Base-by-base conservation (phyloP, 2,888 invertebrate genomes). In the Hypomecis punctinalis region DNA sequence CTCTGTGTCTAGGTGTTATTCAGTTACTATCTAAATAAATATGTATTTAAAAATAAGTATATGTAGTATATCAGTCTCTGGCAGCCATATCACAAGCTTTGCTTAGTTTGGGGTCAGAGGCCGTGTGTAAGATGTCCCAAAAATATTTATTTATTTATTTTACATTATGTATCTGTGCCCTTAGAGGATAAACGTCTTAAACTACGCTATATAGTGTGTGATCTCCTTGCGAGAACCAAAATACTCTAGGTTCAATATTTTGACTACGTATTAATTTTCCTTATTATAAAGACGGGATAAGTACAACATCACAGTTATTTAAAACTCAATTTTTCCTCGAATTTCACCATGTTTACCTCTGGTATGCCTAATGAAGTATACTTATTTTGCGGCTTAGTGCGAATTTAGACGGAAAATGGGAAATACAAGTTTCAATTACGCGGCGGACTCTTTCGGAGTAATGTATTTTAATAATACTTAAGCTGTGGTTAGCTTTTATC, bases 381-480 rank as follows among this genome's bases (percentile, higher is more conserved):
- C 61, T 61, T 61, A 40, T 46, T 11, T 61, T 54, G 49, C 43
- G 48, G 49, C 55, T 61, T 61, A 61, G 61, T 54, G 43, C n/a
- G n/a, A 55, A 61, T 61, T 61, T 61, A 37, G 37, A 55, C 43
- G 33, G 61, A 61, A 61, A 49, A 61, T 61, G 54, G 35, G 33
- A 61, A 43, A 61, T 43, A 54, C 42, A 61, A 54, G 47, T 54
- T 61, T 61, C 53, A 54, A 61, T 61, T 61, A 61, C 47, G 11
- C 11, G 6, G 23, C 37, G 13, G 43, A 46, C 33, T 56, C 52
- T n/a, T 37, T 13, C 42, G 42, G 40, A 7, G 47, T 48, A 54
- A 61, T 61, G 35, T 37, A 55, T 47, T 56, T 37, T 56, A 56
- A 39, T 40, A 56, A 33, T 39, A 39, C 40, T 47, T 35, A 54